Base-by-base conservation (phyloP, 2,797 vertebrate species). In the Phrynocephalus guinanensis region DNA sequence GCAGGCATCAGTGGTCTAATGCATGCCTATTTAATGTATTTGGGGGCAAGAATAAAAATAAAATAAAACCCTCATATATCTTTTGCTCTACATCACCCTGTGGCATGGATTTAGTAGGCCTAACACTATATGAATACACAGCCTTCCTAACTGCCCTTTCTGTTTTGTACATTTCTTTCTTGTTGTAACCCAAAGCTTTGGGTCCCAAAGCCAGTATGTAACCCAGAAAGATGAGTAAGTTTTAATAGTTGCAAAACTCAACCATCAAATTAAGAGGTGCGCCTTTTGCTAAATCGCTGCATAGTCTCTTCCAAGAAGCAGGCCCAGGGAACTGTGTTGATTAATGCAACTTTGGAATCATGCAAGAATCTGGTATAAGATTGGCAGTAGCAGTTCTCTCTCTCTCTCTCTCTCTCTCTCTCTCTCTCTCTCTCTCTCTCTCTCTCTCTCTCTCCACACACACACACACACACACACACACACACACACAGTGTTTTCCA, bases 291-390 rank as follows among this genome's bases (percentile, higher is more conserved):
- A 91, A 91, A 76, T 71, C 7, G 73, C 28, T 52, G 18, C 80
- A 60, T 18, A 79, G 3, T n/a, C 83, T 91, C 81, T 90, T 89
- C 15, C 0, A 92, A 77, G 89, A 88, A 89, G 48, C 81, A 88
- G 8, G 68, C 78, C 38, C 63, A 88, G 89, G 88, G 85, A 90
- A 92, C 78, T 85, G n/a, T 80, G 86, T 87, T 90, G 88, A 92
- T 94, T 92, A 81, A 78, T 92, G 73, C 52, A 44, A 44, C 38
- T 44, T 83, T 71, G 81, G 80, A 92, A 83, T 83, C 28, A 44
- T 2, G 0, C 76, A 68, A 87, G 18, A 30, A 88, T 68, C 80
- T 77, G 88, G 67, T 90, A 63, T 82, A 84, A 76, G 3, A 0
- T 4, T 38, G 0, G 20, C 13, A 22, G 84, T 33, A 7, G 26